A percentile compares a stretch with the other conserved stretches of the same genome.
phyloP scores from a whole-genome alignment of 2,888 invertebrate species.

The Epistrophe grossulariae region DNA sequence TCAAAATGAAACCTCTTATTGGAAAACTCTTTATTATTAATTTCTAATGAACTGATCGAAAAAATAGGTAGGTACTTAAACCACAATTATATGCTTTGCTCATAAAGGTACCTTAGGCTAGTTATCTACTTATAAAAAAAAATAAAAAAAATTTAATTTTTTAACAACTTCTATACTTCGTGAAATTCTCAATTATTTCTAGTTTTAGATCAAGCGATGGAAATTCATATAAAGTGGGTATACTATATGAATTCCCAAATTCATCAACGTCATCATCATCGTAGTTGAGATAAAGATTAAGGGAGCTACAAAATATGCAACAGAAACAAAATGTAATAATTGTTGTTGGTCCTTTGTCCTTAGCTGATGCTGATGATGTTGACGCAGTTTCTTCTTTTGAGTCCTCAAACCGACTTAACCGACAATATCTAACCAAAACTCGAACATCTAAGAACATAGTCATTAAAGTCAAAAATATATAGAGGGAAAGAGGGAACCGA shows the following conservation, averaged over 20 bases:
- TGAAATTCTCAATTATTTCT: not conserved
- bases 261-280: slow-evolving; percentile 60
- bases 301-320: slow-evolving; percentile 11
- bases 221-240: not conserved
- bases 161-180: too few species aligned
- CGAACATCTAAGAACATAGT: slow-evolving; percentile 63
- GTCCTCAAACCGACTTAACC: slow-evolving; percentile 23
- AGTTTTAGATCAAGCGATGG: not conserved
- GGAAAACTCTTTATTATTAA: too few species aligned
- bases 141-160: too few species aligned
- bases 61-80: too few species aligned
- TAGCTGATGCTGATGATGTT: slow-evolving; percentile 35
- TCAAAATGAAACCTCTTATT: too few species aligned
- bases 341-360: slow-evolving; percentile 46
- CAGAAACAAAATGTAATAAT: slow-evolving; percentile 46
- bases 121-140: too few species aligned
- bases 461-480: slow-evolving; percentile 55
- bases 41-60: too few species aligned
- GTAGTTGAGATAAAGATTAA: slow-evolving; percentile 4
- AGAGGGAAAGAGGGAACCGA: not conserved
- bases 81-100: too few species aligned
- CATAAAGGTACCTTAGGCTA: too few species aligned
- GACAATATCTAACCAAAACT: slow-evolving; percentile 39
- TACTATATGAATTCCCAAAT: slow-evolving; percentile 46
- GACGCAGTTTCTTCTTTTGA: slow-evolving; percentile 65